Evolutionary conservation across 2,113 vertebrate genomes (phyloP), one percentile per base, ranked within the genome.

Genomic region (Sander lucioperca): DNA sequence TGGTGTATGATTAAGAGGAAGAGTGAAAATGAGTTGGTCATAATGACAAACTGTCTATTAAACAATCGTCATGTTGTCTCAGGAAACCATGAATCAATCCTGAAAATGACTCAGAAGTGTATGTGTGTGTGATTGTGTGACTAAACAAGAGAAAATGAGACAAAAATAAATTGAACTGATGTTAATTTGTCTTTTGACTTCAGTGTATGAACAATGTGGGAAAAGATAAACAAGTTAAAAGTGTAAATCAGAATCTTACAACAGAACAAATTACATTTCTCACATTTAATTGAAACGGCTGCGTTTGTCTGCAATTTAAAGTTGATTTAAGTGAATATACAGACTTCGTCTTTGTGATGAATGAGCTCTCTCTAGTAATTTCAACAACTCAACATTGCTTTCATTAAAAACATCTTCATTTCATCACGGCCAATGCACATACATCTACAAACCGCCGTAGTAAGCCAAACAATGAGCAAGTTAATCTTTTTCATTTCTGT

Each of bases 101-200:
- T 18, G 69, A 15, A 74, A 54, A 78, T 78, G 61, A 66, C 68
- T 73, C 54, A 53, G 10, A 61, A 39, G 62, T 39, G 36, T 9
- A 36, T 56, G 15, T 30, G 59, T 36, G 6, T 36, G 36, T 66
- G 27, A 23, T 16, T 39, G 15, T 64, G 76, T 36, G 18, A 25
- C 19, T 39, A 11, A 74, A 48, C 5, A 8, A 39, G 6, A 62
- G n/a, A 30, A 69, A 69, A 36, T 15, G 13, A 53, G 27, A 36
- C 11, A 23, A 5, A 54, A 54, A 33, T 15, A 9, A 14, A 13
- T 36, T 6, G 0, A 33, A 53, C 27, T 13, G 6, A 19, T 3
- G 45, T 2, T 50, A 36, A 39, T 9, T 9, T 8, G 36, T 39
- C 8, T 9, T 39, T 39, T 39, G 36, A 39, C 36, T 39, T 39